Base-by-base conservation (phyloP, 2,888 invertebrate genomes). In the Axea sp. region DNA sequence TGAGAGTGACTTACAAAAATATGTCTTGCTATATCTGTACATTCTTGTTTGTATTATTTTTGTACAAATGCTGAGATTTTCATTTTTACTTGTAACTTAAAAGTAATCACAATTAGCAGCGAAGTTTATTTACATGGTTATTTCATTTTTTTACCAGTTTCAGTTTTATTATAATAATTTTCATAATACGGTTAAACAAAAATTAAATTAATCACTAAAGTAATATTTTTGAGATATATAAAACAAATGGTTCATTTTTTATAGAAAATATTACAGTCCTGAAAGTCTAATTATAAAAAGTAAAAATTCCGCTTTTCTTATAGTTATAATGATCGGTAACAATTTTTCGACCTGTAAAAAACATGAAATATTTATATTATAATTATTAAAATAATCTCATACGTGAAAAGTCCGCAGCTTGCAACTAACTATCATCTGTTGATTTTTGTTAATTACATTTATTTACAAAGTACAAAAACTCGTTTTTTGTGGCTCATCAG, bases 381-480 rank as follows among this genome's bases (percentile, higher is more conserved):
- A 55, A 55, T n/a, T n/a, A n/a, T n/a, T n/a, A n/a, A 57, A 67
- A 43, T 26, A 67, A 47, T 57, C 55, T 55, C 45, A 19, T 14
- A 7, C 12, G n/a, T n/a, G n/a, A n/a, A n/a, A n/a, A n/a, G 4
- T 47, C 17, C 5, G 11, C 22, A 31, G 15, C 8, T 45, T 28
- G 19, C 8, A 39, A 31, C 39, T 60, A 51, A 43, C 26, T 28
- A 26, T 33, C 17, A 26, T 33, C 35, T 24, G 9, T 11, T 11
- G 37, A 17, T 31, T 45, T 30, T 14, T 11, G 12, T 8, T 71
- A 73, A 69, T 74, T 71, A 77, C 59, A 62, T 19, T 64, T 41
- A 6, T 76, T 55, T 78, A 78, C 76, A 77, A 67, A 24, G 35
- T 45, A 33, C 8, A 14, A 59, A 39, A 55, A 31, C 17, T 17